Evolutionary conservation across 1,140 invertebrate genomes (phyloP).

Genomic region (Vanessa tameamea): DNA sequence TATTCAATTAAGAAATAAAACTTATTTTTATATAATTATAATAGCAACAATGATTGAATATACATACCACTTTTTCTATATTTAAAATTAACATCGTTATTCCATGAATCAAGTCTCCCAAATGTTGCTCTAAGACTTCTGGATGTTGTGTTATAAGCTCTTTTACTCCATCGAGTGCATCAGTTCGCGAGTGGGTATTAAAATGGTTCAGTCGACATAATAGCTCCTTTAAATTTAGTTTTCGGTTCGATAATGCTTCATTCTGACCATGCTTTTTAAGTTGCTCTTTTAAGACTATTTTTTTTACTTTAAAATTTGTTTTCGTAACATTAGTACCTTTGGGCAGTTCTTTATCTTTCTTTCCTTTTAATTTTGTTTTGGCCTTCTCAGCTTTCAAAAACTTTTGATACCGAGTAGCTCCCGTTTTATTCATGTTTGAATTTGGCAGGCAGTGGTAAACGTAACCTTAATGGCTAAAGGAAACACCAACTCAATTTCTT

Average conservation of each 20-base stretch:
- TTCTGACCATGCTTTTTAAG: conserved; percentile 83
- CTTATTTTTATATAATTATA: background rate
- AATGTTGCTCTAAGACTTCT: conserved; percentile 81
- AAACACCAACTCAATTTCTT: too few species aligned
- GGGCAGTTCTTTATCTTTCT: conserved; percentile 85
- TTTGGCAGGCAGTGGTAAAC: background rate
- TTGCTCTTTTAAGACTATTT: conserved; percentile 90
- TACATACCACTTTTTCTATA: conserved; percentile 82
- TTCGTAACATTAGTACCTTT: conserved; percentile 93
- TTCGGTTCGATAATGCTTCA: conserved; percentile 86
- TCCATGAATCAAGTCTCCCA: conserved; percentile 85
- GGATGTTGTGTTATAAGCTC: conserved; percentile 84
- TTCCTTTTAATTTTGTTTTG: conserved; percentile 88
- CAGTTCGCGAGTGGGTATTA: conserved; percentile 85
- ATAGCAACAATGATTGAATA: background rate
- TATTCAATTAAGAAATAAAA: background rate
- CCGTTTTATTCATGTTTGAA: conserved; percentile 67
- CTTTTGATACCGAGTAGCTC: conserved; percentile 83
- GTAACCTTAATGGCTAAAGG: too few species aligned
- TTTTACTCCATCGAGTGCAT: conserved; percentile 86
- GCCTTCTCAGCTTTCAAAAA: conserved; percentile 88
- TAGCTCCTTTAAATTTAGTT: conserved; percentile 89
- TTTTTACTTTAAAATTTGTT: conserved; percentile 92
- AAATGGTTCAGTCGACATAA: conserved; percentile 89
- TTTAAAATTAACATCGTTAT: conserved; percentile 87